These are phyloP conservation scores for Araneus ventricosus DNA, from an alignment of 1,140 invertebrate genomes.

Conservation along the genomic window DNA sequence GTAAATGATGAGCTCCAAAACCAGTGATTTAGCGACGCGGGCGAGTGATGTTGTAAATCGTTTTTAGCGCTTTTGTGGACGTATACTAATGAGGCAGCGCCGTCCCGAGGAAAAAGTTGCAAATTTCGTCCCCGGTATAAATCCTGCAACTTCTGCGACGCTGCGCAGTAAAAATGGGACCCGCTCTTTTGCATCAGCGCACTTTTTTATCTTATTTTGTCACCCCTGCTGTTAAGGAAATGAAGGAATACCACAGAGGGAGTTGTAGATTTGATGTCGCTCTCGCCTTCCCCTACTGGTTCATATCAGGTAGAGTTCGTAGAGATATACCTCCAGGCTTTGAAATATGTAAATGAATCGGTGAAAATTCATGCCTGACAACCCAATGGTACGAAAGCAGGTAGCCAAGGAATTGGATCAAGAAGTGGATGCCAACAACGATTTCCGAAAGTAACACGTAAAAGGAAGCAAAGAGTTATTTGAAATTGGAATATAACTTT, in stretches of 20 bases:
- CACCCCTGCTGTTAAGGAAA: neutral
- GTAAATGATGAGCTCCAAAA: constrained; percentile 65
- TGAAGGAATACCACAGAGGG: neutral
- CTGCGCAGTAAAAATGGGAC: neutral
- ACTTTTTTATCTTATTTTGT: neutral
- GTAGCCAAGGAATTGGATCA: too few relatives aligned
- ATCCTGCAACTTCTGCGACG: constrained; percentile 15
- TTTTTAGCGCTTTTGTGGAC: constrained; percentile 71
- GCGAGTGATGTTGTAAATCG: constrained; percentile 71
- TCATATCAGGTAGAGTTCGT: neutral
- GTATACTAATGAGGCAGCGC: constrained; percentile 69
- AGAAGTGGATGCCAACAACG: too few relatives aligned
- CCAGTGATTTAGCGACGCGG: constrained; percentile 64
- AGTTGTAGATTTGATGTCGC: neutral
- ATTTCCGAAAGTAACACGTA: too few relatives aligned
- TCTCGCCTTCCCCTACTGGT: neutral
- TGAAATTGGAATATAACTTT: too few relatives aligned
- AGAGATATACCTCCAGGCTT: neutral
- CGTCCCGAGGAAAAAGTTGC: constrained; percentile 33
- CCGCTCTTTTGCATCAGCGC: neutral
- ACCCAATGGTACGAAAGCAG: neutral
- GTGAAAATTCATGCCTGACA: neutral
- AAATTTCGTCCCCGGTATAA: constrained; percentile 3
- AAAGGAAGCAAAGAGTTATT: too few relatives aligned
- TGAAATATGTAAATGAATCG: neutral